These are phyloP conservation scores for Isurus oxyrinchus DNA, from an alignment of 2,113 vertebrate genomes.

Conservation along the genomic window DNA sequence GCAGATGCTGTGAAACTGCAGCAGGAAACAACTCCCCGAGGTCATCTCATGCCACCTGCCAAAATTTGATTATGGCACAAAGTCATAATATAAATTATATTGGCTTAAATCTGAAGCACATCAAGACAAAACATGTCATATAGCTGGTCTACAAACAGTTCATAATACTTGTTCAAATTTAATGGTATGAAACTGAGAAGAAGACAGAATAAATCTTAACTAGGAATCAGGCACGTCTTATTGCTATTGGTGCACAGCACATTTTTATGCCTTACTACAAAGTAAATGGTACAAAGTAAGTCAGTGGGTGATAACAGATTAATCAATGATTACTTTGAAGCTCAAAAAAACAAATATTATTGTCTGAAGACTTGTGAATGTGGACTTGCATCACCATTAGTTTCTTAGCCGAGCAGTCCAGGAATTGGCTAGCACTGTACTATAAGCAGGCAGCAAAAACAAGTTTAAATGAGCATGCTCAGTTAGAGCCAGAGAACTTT, in stretches of 20 bases:
- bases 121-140: neutral
- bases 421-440: neutral
- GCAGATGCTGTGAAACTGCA: neutral
- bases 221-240: neutral
- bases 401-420: neutral
- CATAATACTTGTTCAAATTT: neutral
- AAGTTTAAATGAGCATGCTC: constrained; percentile 7
- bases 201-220: neutral
- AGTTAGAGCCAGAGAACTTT: neutral
- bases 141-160: neutral
- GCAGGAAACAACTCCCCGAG: neutral
- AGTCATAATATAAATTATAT: neutral
- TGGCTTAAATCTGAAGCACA: neutral
- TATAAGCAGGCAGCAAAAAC: neutral
- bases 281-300: neutral
- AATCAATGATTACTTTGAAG: neutral
- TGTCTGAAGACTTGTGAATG: neutral
- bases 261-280: neutral
- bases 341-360: neutral
- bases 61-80: neutral
- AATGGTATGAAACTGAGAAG: neutral
- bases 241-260: neutral
- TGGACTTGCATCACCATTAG: neutral
- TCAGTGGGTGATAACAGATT: neutral
- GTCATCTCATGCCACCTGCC: neutral